Evolutionary conservation across 2,888 invertebrate species (phyloP).

Genomic region (Sphecodes monilicornis): DNA sequence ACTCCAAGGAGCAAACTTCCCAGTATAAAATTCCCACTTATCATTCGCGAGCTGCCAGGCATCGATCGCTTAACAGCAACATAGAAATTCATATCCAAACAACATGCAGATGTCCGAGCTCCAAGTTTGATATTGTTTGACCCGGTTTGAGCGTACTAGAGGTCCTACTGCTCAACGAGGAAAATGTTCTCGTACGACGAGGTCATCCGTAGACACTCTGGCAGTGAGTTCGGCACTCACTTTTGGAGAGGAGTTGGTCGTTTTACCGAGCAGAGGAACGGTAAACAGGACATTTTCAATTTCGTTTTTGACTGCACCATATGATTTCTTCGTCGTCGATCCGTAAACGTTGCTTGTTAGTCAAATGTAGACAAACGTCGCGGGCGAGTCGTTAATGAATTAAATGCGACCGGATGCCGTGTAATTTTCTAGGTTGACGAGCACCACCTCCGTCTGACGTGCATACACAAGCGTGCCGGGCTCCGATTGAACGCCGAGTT

Average conservation of each 20-base stretch:
- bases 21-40: neutral
- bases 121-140: neutral
- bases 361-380: conserved; percentile 22
- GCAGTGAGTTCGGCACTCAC: too few species aligned
- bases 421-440: conserved; percentile 50
- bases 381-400: conserved; percentile 41
- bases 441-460: neutral
- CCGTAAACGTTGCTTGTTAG: conserved; percentile 30
- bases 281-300: neutral
- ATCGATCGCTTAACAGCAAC: neutral
- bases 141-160: neutral
- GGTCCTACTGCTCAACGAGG: neutral
- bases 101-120: neutral
- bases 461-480: neutral
- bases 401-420: conserved; percentile 34
- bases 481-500: conserved; percentile 30
- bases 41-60: neutral
- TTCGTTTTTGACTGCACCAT: neutral
- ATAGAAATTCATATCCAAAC: neutral
- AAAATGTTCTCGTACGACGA: neutral
- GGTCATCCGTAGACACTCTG: neutral
- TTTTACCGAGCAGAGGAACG: neutral
- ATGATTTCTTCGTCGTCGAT: neutral
- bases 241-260: neutral
- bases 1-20: neutral